These are phyloP conservation scores for Coelogynopora nodosa DNA, from an alignment of 2,888 invertebrate species.

Conservation along the genomic window DNA sequence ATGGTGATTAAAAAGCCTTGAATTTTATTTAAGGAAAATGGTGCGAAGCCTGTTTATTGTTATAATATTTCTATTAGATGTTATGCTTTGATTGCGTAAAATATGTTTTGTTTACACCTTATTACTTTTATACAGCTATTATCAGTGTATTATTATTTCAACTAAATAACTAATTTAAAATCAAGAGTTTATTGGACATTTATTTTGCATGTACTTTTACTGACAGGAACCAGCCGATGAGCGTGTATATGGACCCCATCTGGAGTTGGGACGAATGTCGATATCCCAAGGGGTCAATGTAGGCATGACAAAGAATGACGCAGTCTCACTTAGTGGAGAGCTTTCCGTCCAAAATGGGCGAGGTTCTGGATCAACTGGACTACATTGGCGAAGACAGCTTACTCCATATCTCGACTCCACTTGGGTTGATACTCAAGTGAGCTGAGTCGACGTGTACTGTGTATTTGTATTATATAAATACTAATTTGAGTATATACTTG, in stretches of 20 bases:
- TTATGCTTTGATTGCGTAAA: too few species aligned
- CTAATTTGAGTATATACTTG: neutral
- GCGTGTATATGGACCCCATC: neutral
- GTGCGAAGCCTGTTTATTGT: neutral
- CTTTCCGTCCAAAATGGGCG: neutral
- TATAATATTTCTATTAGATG: too few species aligned
- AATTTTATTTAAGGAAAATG: neutral
- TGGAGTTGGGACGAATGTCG: neutral
- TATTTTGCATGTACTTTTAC: too few species aligned
- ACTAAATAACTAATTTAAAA: too few species aligned
- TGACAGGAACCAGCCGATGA: neutral
- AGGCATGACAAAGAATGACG: neutral
- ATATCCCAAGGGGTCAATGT: neutral
- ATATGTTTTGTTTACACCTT: too few species aligned
- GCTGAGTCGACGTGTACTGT: neutral
- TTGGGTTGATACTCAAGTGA: slow-evolving; percentile 36
- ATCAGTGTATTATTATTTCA: too few species aligned
- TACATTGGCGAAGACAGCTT: slow-evolving; percentile 11
- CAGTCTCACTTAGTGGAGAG: neutral
- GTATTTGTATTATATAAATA: neutral
- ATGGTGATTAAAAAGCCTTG: neutral
- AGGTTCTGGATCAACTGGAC: neutral
- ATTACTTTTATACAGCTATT: too few species aligned
- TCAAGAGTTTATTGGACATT: neutral
- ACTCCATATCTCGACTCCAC: slow-evolving; percentile 18